Evolutionary conservation across 2,113 vertebrate genomes (phyloP), one percentile per base, ranked within the genome.

Genomic region (Cephalopholis sonnerati): DNA sequence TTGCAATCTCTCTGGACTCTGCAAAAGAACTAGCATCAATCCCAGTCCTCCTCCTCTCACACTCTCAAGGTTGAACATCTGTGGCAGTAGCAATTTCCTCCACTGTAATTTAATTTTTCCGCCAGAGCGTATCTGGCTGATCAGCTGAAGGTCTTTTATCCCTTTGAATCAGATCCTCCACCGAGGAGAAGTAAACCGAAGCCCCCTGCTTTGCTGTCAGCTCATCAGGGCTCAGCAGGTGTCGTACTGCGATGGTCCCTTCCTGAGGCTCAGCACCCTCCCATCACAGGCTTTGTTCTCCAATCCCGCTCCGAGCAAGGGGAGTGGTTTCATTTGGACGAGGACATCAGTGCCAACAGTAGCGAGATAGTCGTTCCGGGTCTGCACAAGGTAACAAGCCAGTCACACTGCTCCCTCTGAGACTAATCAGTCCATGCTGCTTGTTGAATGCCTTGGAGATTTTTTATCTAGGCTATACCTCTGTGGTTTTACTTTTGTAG

Each of bases 281-380:
- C 91, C 0, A 86, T 96, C 80, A 95, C 96, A 0, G 94, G 95
- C 51, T 99, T 98, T 1, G 82, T 96, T 4, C 93, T 99, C 79
- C 97, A 99, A 83, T 96, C 96, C 51, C 95, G 97, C 13, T 91
- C 94, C 32, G 93, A 94, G 58, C 91, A 93, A 46, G 96, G 95
- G 0, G 93, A 95, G 55, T 99, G 98, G 98, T 93, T 96, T 71
- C 93, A 95, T 81, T 85, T 99, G 86, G 96, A 97, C 2, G 92
- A 93, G 53, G 91, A 95, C 77, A 96, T 99, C 88, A 89, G 94
- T 4, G 94, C 95, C 91, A 94, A 96, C 0, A 91, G 93, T 20
- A 96, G 90, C 2, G 92, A 97, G 87, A 85, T 97, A 20, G 91
- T 98, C 83, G 95, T 99, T 81, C 96, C 93, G 0, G 97, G 96